Evolutionary conservation across 2,797 vertebrate genomes (phyloP), one percentile per base, ranked within the genome.

Genomic region (Cyclopterus lumpus): DNA sequence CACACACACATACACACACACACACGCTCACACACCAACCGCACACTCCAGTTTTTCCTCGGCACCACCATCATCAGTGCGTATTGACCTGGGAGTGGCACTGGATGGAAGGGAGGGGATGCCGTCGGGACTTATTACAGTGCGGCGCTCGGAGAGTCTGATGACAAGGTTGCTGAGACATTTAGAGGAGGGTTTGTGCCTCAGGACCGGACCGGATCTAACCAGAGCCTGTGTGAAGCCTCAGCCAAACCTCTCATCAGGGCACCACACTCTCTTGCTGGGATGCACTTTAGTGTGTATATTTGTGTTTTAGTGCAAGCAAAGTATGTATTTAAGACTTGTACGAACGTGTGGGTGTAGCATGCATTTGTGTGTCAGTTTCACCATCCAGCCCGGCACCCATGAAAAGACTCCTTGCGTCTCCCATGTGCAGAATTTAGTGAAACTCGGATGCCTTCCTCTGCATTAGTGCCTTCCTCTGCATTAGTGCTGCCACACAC

Each of bases 111-210:
- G 74, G 67, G 61, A 84, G 49, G 42, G 85, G 66, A 40, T 40
- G 3, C 57, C 46, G 64, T 7, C 28, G 57, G 48, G 53, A 54
- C 69, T 77, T 75, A 84, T 77, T 77, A 76, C 8, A 81, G 83
- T 63, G 34, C 57, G 2, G 9, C 1, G 1, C 62, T 81, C 44
- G 5, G 57, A 71, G 54, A 57, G 38, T 32, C 71, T 81, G 77
- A 80, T 84, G 81, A 87, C 79, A 79, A 86, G 81, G 69, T 83
- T 73, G 72, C 61, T 61, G 54, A 74, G 80, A 66, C 71, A 26
- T 65, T 69, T 44, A 36, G 77, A 60, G 48, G 20, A 75, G 60
- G 32, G 71, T 63, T 73, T 65, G 54, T 28, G 63, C 60, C 61
- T 65, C 58, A 10, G 74, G 75, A 59, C 72, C 4, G 42, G 79